Evolutionary conservation across 2,113 vertebrate genomes (phyloP).

Genomic region (Orcinus orca): DNA sequence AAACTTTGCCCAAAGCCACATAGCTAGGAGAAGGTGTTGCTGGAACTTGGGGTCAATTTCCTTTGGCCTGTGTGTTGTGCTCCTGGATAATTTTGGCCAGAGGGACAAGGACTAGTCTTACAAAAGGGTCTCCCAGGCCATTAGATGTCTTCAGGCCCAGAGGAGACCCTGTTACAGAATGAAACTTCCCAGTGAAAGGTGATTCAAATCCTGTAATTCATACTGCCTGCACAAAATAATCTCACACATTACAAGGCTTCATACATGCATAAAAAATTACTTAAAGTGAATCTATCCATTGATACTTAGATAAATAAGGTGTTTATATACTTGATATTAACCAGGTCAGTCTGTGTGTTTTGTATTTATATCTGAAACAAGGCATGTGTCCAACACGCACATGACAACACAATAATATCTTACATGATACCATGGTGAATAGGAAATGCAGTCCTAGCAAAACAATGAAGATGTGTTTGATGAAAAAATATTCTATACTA

Average conservation of each 20-base stretch:
- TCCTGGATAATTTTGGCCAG: background rate
- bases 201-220: background rate
- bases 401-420: background rate
- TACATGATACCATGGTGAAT: background rate
- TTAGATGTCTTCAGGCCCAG: background rate
- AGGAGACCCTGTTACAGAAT: background rate
- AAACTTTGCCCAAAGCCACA: background rate
- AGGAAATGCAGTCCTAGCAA: background rate
- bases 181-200: background rate
- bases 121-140: background rate
- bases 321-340: background rate
- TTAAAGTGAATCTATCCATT: background rate
- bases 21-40: background rate
- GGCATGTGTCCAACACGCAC: background rate
- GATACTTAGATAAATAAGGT: background rate
- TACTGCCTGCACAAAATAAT: background rate
- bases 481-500: background rate
- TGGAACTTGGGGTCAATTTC: no score
- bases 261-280: background rate
- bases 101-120: background rate
- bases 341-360: background rate
- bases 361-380: background rate
- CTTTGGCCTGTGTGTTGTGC: background rate
- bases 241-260: background rate
- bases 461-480: background rate